Percentiles rank a stretch among this genome's conserved stretches.
Conservation (phyloP, 2,113 vertebrate genomes). For the Sinocyclocheilus rhinocerous region DNA sequence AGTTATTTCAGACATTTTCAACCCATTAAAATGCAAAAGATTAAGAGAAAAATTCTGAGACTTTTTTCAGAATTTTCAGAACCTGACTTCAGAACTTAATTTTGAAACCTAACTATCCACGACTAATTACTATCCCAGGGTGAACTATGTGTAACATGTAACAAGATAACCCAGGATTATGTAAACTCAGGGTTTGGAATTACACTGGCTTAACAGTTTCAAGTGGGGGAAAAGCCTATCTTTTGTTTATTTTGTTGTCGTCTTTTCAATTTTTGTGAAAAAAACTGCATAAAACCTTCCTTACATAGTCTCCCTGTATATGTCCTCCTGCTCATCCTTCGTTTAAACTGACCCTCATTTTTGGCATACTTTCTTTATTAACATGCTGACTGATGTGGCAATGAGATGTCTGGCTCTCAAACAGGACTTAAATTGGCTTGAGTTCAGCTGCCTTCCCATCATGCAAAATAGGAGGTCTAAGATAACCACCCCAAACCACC, state of each 20-base stretch:
- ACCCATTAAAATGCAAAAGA: not conserved
- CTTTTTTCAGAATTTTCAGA: not conserved
- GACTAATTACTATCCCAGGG: not conserved
- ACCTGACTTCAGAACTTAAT: not conserved
- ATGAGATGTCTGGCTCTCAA: constrained; percentile 39
- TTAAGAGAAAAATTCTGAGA: too few species aligned
- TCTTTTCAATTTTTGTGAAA: not conserved
- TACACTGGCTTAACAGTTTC: not conserved
- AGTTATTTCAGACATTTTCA: not conserved
- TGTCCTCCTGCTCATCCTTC: not conserved
- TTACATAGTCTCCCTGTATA: not conserved
- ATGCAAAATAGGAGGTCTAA: constrained; percentile 29
- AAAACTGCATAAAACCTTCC: not conserved
- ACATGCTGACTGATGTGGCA: constrained; percentile 50
- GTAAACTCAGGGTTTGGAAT: not conserved
- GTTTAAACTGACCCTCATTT: constrained; percentile 37
- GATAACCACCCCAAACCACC: constrained; percentile 12
- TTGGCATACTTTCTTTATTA: constrained; percentile 59
- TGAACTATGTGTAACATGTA: not conserved
- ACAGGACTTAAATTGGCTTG: not conserved
- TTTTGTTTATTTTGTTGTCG: not conserved
- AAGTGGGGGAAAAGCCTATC: not conserved
- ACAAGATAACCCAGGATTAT: not conserved
- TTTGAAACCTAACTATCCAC: not conserved
- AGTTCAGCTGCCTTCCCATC: constrained; percentile 22